Conservation (phyloP, 2,797 vertebrate genomes). For the Coregonus ussuriensis region DNA sequence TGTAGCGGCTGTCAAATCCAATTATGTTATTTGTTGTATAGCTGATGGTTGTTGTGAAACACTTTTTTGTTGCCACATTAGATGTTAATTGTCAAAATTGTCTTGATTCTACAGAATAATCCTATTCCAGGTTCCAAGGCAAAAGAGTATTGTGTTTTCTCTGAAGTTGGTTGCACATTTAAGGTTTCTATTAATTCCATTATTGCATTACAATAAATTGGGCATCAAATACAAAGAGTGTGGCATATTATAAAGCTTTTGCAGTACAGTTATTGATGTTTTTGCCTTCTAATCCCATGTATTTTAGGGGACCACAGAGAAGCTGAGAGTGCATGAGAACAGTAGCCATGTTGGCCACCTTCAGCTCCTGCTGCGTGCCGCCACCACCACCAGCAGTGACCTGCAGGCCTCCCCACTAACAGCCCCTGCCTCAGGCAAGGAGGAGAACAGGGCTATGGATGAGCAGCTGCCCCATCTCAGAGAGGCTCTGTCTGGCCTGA, state of each 20-base stretch:
- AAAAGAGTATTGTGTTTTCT: constrained; percentile 72
- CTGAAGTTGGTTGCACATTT: constrained; percentile 77
- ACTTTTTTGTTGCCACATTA: not conserved
- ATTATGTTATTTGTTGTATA: not conserved
- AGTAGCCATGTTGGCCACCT: constrained; percentile 68
- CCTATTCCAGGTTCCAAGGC: constrained; percentile 26
- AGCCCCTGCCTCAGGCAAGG: constrained; percentile 11
- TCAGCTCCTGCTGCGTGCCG: constrained; percentile 71
- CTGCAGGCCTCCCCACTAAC: constrained; percentile 53
- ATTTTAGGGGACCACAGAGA: constrained; percentile 72
- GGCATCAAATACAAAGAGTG: not conserved
- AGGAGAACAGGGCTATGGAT: not conserved
- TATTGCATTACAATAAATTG: no score
- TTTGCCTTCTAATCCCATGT: constrained; percentile 7
- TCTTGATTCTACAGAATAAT: constrained; percentile 58
- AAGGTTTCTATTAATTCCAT: constrained; percentile 64
- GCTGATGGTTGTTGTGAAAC: not conserved
- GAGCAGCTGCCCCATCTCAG: constrained; percentile 29
- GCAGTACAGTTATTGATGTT: not conserved
- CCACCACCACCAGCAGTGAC: constrained; percentile 44
- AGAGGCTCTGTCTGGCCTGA: constrained; percentile 51
- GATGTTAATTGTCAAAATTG: not conserved
- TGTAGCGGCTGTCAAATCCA: not conserved
- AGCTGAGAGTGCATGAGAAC: constrained; percentile 75
- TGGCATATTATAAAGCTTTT: not conserved